Percentiles rank a stretch among this genome's conserved stretches.
Conservation (phyloP, 1,140 invertebrate species). For the Drosophila ambigua region DNA sequence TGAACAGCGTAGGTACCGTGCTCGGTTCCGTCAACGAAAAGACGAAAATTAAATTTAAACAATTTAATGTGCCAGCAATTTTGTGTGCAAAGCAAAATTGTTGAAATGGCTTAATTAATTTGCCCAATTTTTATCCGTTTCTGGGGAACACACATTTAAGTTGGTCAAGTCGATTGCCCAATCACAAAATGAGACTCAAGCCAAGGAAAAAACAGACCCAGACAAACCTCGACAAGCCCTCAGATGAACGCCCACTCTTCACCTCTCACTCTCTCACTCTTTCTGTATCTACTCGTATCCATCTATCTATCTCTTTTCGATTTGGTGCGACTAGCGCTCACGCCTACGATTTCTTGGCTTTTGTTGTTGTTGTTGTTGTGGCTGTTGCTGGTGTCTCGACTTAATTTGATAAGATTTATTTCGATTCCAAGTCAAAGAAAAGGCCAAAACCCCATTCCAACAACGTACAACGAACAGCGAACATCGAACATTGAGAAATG, state of each 20-base stretch:
- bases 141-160: conserved; percentile 58
- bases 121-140: conserved; percentile 62
- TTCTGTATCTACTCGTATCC: conserved; percentile 5
- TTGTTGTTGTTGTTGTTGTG: conserved; percentile 26
- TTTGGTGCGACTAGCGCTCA: conserved; percentile 60
- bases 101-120: conserved; percentile 76
- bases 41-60: conserved; percentile 72
- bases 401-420: conserved; percentile 79
- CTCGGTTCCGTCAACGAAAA: conserved; percentile 57
- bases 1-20: conserved; percentile 3
- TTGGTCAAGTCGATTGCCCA: conserved; percentile 76
- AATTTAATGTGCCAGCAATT: conserved; percentile 75
- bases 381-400: conserved; percentile 50
- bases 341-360: conserved; percentile 57
- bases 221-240: conserved; percentile 67
- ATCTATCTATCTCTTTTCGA: conserved; percentile 15
- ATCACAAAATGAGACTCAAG: conserved; percentile 46
- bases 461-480: conserved; percentile 27
- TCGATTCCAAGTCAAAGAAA: conserved; percentile 50
- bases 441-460: conserved; percentile 46
- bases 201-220: conserved; percentile 34
- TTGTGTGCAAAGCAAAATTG: conserved; percentile 68
- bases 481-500: conserved; percentile 70
- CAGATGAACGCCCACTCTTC: conserved; percentile 42
- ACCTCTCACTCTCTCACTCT: conserved; percentile 10